Percentiles rank a stretch among this genome's conserved stretches.
Conservation (phyloP, 2,888 invertebrate species). For the Diaperis boleti region DNA sequence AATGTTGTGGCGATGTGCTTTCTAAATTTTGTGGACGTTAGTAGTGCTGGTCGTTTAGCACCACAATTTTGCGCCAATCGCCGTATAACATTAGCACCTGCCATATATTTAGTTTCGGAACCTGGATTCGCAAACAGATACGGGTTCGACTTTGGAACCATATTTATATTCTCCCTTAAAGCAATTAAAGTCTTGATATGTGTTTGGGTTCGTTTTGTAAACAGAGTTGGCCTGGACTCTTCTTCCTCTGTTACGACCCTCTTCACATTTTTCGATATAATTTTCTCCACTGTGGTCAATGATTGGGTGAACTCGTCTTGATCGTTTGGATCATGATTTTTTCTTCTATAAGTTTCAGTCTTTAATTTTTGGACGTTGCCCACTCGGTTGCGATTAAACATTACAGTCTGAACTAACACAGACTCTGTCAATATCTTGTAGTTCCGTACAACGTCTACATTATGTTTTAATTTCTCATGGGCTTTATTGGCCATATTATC, state of each 20-base stretch:
- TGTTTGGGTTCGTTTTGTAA: neutral
- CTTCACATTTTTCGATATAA: constrained; percentile 6
- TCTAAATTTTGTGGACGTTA: neutral
- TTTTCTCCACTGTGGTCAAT: constrained; percentile 4
- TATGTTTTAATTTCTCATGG: neutral
- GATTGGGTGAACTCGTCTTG: constrained; percentile 3
- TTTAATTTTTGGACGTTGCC: constrained; percentile 11
- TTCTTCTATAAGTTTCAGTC: neutral
- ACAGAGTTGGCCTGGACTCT: constrained; percentile 9
- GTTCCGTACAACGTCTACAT: neutral
- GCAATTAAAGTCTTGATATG: neutral
- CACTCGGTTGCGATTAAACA: constrained; percentile 12
- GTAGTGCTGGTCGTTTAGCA: neutral
- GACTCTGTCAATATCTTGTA: constrained; percentile 14
- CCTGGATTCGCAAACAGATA: neutral
- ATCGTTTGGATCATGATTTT: neutral
- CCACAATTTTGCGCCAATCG: neutral
- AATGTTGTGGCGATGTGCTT: constrained; percentile 2
- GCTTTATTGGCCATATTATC: neutral
- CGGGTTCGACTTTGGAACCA: neutral
- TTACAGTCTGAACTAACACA: constrained; percentile 10
- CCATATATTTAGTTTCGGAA: neutral
- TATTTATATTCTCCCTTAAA: neutral
- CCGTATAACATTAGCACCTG: neutral
- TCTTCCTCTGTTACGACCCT: constrained; percentile 8